Evolutionary conservation across 2,888 invertebrate genomes (phyloP).

Genomic region (Aporophyla nigra): DNA sequence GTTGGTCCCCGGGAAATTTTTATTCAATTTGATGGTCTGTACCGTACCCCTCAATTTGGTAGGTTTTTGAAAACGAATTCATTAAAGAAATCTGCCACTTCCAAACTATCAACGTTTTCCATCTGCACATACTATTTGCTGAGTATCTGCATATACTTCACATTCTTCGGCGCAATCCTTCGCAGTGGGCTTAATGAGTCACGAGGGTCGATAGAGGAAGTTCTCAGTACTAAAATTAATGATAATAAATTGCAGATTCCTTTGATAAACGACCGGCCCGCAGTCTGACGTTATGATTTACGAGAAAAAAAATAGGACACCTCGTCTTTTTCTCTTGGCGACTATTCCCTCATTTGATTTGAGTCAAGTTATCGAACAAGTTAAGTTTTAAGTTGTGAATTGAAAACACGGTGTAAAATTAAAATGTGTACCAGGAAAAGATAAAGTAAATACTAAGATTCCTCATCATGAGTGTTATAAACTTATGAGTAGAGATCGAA

Average conservation of each 20-base stretch:
- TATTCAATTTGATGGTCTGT: no score
- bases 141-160: constrained; percentile 10
- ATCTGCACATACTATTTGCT: neutral
- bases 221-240: constrained; percentile 49
- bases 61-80: no score
- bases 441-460: no score
- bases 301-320: constrained; percentile 41
- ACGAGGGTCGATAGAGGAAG: constrained; percentile 45
- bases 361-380: neutral
- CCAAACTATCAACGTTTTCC: neutral
- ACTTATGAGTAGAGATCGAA: no score
- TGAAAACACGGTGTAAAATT: no score
- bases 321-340: constrained; percentile 22
- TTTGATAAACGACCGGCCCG: constrained; percentile 37
- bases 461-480: no score
- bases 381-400: neutral
- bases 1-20: no score
- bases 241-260: constrained; percentile 56
- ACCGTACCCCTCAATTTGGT: no score
- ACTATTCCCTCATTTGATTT: constrained; percentile 20
- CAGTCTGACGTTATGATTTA: constrained; percentile 52
- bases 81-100: no score
- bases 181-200: constrained; percentile 44
- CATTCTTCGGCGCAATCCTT: neutral
- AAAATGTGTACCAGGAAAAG: no score